Percentiles rank a stretch among this genome's conserved stretches.
Conservation (phyloP, 1,140 invertebrate species). For the Sinella curviseta region DNA sequence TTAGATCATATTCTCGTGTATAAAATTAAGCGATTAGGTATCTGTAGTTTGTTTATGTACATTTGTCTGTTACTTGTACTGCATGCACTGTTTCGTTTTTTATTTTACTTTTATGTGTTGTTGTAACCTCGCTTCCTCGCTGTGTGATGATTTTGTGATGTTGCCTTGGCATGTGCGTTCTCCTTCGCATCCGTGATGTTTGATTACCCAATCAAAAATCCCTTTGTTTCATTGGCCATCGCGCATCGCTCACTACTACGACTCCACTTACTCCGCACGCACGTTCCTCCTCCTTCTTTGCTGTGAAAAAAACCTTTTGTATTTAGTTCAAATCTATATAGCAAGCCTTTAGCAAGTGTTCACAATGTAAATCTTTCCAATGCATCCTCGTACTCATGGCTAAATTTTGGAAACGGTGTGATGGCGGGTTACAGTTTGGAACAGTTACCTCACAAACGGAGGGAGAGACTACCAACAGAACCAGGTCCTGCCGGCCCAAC, state of each 20-base stretch:
- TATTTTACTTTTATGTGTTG: too few relatives aligned
- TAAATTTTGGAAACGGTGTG: constrained; percentile 28
- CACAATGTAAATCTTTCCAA: constrained; percentile 34
- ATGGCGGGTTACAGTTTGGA: constrained; percentile 40
- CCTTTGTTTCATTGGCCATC: too few relatives aligned
- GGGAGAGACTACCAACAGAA: constrained; percentile 70
- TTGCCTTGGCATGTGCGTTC: neutral
- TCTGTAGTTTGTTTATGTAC: neutral
- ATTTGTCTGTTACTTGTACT: neutral
- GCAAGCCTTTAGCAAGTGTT: constrained; percentile 34
- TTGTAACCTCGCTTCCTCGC: constrained; percentile 32
- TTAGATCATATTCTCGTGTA: too few relatives aligned
- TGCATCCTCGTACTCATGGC: constrained; percentile 4
- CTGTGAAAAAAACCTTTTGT: neutral
- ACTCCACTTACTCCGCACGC: neutral
- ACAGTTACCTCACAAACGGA: constrained; percentile 50
- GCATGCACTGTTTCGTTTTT: constrained; percentile 39
- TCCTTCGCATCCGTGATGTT: too few relatives aligned
- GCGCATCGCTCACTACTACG: too few relatives aligned
- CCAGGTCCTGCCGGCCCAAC: constrained; percentile 61
- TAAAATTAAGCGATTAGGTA: too few relatives aligned
- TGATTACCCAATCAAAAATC: too few relatives aligned
- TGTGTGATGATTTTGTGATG: constrained; percentile 17
- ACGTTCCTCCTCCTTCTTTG: neutral
- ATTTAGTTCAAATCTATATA: constrained; percentile 27